Conservation (phyloP, 2,888 invertebrate species). For the Synergus gifuensis region DNA sequence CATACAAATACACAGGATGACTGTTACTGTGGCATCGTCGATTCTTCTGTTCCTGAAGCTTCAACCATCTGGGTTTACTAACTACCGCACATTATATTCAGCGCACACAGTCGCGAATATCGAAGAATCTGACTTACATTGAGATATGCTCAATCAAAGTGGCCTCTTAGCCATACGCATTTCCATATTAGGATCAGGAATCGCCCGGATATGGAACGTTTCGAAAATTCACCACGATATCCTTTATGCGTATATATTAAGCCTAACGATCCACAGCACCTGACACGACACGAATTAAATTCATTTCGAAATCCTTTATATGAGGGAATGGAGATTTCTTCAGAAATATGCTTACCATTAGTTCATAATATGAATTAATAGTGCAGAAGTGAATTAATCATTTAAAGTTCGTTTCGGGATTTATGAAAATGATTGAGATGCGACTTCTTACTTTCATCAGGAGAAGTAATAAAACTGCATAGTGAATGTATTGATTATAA, state of each 20-base stretch:
- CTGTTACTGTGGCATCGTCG: conserved; percentile 11
- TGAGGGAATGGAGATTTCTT: neutral
- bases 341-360: neutral
- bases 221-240: conserved; percentile 35
- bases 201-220: conserved; percentile 46
- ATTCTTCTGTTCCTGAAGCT: conserved; percentile 46
- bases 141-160: conserved; percentile 56
- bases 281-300: conserved; percentile 25
- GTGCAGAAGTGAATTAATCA: no score
- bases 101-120: conserved; percentile 64
- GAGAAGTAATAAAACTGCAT: no score
- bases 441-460: no score
- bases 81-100: conserved; percentile 69
- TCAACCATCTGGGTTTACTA: conserved; percentile 52
- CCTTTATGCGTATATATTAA: conserved; percentile 29
- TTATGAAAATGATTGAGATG: no score
- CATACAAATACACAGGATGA: conserved; percentile 1
- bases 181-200: conserved; percentile 57
- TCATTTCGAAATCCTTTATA: neutral
- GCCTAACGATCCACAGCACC: conserved; percentile 35
- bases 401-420: no score
- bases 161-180: conserved; percentile 55
- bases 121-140: conserved; percentile 63
- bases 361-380: neutral
- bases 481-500: no score